Evolutionary conservation across 1,140 invertebrate genomes (phyloP), one percentile per base, ranked within the genome.

Genomic region (Galendromus occidentalis): DNA sequence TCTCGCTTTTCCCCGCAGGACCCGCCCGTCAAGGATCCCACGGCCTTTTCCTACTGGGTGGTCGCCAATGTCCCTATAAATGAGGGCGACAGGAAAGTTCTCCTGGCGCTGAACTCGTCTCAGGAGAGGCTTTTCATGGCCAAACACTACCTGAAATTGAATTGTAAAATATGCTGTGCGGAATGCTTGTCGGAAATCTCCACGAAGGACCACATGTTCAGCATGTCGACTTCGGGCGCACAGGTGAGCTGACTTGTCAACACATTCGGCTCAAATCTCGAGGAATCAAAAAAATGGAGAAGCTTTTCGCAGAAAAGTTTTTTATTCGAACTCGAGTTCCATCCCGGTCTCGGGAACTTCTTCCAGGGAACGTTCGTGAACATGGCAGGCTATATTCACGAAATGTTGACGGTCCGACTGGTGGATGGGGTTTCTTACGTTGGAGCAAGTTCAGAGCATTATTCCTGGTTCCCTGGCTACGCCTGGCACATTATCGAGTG

Each of bases 361-460:
- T 44, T 59, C 6, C 51, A 59, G 51, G 51, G 51, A 25, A 59
- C 51, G 14, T 59, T 59, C 25, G 51, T 59, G 33, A 59, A 59
- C 9, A 22, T 17, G 2, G 51, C 14, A 12, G 51, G 51, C 33
- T 59, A 59, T 9, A 22, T 59, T 25, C 51, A 59, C 9, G 33
- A 59, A 17, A 29, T 59, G 51, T 59, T 59, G 51, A 59, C 51
- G 1, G 51, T 59, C 25, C 25, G 51, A 14, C 14, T 20, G 33
- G 22, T 59, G 33, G 25, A 12, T 25, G 12, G 20, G 14, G 33
- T 22, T 20, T 2, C 1, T 25, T 22, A 18, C 9, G 14, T 29
- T 14, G 51, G 51, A 2, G 1, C 14, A 18, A 59, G 51, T 17
- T 25, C 25, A 2, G 51, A 59, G 33, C 1, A 14, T 14, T 59